Conservation (phyloP, 1,140 invertebrate species). For the Pseudomyrmex pallidus region DNA sequence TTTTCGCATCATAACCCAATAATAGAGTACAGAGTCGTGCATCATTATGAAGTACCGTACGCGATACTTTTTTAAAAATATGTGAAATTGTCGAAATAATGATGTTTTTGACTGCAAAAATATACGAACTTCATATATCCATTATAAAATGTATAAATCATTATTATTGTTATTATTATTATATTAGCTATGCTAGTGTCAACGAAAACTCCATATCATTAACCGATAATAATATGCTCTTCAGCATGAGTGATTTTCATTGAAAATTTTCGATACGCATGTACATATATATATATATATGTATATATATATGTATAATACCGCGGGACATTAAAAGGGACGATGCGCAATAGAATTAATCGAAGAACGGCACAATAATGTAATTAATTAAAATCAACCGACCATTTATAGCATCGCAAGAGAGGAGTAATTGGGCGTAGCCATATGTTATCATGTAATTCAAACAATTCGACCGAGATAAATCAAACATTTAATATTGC, state of each 20-base stretch:
- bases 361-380: constrained; percentile 23
- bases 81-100: too few relatives aligned
- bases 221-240: constrained; percentile 3
- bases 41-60: too few relatives aligned
- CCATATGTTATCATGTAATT: constrained; percentile 30
- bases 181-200: constrained; percentile 2
- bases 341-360: neutral
- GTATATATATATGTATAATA: too few relatives aligned
- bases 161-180: too few relatives aligned
- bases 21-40: too few relatives aligned
- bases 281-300: too few relatives aligned
- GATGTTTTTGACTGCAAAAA: too few relatives aligned
- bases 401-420: neutral
- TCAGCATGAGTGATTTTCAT: constrained; percentile 9
- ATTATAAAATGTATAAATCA: too few relatives aligned
- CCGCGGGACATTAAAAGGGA: neutral
- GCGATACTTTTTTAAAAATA: too few relatives aligned
- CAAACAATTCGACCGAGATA: constrained; percentile 37
- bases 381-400: constrained; percentile 47
- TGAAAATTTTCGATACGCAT: constrained; percentile 3
- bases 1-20: too few relatives aligned
- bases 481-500: constrained; percentile 51
- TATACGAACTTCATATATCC: too few relatives aligned
- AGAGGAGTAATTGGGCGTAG: constrained; percentile 5
- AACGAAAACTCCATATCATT: constrained; percentile 23